Conservation (phyloP, 2,888 invertebrate genomes). For the Operophtera brumata region DNA sequence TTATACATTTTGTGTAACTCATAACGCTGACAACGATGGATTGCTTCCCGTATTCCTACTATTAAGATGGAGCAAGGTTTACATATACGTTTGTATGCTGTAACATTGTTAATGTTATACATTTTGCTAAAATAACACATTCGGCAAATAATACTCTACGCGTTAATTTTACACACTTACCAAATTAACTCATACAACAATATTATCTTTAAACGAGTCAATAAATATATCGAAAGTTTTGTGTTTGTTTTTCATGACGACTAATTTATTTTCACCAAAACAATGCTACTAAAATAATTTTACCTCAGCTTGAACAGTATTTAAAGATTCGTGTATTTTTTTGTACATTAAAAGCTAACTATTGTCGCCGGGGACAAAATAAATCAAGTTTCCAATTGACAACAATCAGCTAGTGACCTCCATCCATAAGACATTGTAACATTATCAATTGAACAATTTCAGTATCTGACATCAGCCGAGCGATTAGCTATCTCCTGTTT, state of each 20-base stretch:
- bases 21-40: neutral
- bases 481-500: no score
- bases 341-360: neutral
- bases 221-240: no score
- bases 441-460: conserved; percentile 15
- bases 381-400: conserved; percentile 22
- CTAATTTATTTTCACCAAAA: neutral
- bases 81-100: no score
- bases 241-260: neutral
- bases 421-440: conserved; percentile 13
- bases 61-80: no score
- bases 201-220: no score
- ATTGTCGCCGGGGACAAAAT: neutral
- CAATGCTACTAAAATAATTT: neutral
- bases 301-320: neutral
- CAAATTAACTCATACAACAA: no score
- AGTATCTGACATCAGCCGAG: neutral
- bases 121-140: no score
- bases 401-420: conserved; percentile 22
- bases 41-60: neutral
- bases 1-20: no score
- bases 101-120: no score
- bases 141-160: no score
- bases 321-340: neutral
- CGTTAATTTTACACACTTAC: no score